phyloP scores from a whole-genome alignment of 2,113 vertebrate species.

The Epinephelus moara region DNA sequence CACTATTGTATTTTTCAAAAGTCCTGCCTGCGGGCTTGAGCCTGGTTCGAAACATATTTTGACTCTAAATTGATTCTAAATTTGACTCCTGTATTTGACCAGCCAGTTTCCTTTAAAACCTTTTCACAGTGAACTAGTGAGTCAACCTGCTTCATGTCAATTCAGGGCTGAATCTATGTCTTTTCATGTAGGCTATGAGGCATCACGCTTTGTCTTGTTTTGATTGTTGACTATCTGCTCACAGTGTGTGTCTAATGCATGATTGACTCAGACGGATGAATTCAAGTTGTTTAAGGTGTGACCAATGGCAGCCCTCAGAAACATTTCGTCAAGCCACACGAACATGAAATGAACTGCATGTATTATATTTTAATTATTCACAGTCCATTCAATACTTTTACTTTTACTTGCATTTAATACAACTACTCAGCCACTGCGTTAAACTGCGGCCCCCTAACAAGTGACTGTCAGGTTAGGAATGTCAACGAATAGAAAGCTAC shows the following conservation, averaged over 20 bases:
- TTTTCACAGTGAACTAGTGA: slow-evolving; percentile 2
- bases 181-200: neutral
- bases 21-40: slow-evolving; percentile 23
- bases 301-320: too few species aligned
- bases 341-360: too few species aligned
- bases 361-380: neutral
- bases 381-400: too few species aligned
- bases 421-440: too few species aligned
- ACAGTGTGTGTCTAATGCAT: neutral
- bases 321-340: too few species aligned
- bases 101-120: neutral
- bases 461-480: too few species aligned
- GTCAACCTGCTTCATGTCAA: slow-evolving; percentile 7
- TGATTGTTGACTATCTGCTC: neutral
- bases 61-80: slow-evolving; percentile 37
- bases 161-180: neutral
- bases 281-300: neutral
- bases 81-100: slow-evolving; percentile 18
- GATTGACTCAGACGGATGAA: neutral
- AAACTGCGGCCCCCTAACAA: too few species aligned
- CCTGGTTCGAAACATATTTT: slow-evolving; percentile 48
- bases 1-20: slow-evolving; percentile 33
- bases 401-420: too few species aligned
- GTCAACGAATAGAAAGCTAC: too few species aligned
- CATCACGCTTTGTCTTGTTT: neutral